Evolutionary conservation across 2,113 vertebrate species (phyloP).

Genomic region (Nyctereutes procyonoides): DNA sequence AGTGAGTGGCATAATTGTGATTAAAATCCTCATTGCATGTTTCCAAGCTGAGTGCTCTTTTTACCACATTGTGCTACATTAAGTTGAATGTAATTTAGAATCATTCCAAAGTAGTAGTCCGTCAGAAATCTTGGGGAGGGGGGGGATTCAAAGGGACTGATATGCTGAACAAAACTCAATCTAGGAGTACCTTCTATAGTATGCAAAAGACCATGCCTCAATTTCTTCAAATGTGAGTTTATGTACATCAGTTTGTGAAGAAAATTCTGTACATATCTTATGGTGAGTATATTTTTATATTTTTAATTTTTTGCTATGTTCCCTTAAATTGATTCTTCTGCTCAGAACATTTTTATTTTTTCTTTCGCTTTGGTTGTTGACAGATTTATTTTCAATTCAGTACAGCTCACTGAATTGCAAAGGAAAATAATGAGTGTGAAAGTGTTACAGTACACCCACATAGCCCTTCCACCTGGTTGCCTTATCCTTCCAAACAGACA

Average conservation of each 20-base stretch:
- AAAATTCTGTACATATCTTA: neutral
- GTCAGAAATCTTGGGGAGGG: neutral
- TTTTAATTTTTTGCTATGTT: neutral
- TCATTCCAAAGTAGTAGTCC: neutral
- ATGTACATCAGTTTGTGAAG: neutral
- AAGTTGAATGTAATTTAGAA: conserved; percentile 12
- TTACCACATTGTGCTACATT: neutral
- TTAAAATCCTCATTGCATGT: neutral
- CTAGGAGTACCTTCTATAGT: conserved; percentile 12
- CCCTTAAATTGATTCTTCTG: conserved; percentile 52
- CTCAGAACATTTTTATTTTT: conserved; percentile 67
- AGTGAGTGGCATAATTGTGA: neutral
- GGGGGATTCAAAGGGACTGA: neutral
- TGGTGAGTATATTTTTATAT: neutral
- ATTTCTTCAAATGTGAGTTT: conserved; percentile 49
- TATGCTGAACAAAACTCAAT: neutral
- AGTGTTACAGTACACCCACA: conserved; percentile 84
- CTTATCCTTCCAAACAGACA: conserved; percentile 71
- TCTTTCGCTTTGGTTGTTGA: conserved; percentile 86
- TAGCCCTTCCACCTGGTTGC: conserved; percentile 85
- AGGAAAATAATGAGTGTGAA: conserved; percentile 85
- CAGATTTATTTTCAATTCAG: conserved; percentile 88
- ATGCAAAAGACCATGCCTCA: neutral
- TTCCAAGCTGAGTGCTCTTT: neutral
- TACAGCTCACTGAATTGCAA: conserved; percentile 91